These are phyloP conservation scores for Heliocidaris erythrogramma DNA, from an alignment of 35 echinoderm and acorn worm genomes.

Conservation along the genomic window DNA sequence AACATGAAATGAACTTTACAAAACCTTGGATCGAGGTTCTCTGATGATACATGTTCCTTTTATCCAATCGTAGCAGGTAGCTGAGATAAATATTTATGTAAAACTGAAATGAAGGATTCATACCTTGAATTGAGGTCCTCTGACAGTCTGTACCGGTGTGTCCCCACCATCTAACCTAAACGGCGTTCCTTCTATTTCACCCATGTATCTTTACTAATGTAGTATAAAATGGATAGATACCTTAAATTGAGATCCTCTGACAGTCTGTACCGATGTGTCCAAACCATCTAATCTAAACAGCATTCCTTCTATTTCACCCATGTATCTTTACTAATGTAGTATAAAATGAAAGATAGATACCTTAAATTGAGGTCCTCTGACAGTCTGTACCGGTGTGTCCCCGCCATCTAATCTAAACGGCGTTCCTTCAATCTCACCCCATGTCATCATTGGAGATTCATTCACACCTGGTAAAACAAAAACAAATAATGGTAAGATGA, in stretches of 20 bases:
- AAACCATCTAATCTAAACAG: neutral
- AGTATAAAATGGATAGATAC: neutral
- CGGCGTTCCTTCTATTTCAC: constrained; percentile 70
- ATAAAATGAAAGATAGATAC: constrained; percentile 11
- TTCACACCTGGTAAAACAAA: constrained; percentile 61
- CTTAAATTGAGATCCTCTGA: too few relatives aligned
- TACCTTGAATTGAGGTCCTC: constrained; percentile 81
- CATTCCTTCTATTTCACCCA: neutral
- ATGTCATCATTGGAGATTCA: constrained; percentile 98
- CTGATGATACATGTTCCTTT: too few relatives aligned
- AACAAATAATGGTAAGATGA: neutral
- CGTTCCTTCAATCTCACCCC: constrained; percentile 95
- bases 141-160: constrained; percentile 53
- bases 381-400: constrained; percentile 64
- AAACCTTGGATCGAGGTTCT: too few relatives aligned
- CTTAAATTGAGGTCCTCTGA: constrained; percentile 73
- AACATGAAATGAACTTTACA: too few relatives aligned
- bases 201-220: too few relatives aligned
- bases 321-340: neutral
- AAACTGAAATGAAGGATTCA: too few relatives aligned
- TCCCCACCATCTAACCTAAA: constrained; percentile 82
- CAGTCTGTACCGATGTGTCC: too few relatives aligned
- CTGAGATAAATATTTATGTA: too few relatives aligned
- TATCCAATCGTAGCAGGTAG: too few relatives aligned
- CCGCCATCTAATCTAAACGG: constrained; percentile 87